Evolutionary conservation across 2,113 vertebrate genomes (phyloP).

Genomic region (Oncorhynchus kisutch): DNA sequence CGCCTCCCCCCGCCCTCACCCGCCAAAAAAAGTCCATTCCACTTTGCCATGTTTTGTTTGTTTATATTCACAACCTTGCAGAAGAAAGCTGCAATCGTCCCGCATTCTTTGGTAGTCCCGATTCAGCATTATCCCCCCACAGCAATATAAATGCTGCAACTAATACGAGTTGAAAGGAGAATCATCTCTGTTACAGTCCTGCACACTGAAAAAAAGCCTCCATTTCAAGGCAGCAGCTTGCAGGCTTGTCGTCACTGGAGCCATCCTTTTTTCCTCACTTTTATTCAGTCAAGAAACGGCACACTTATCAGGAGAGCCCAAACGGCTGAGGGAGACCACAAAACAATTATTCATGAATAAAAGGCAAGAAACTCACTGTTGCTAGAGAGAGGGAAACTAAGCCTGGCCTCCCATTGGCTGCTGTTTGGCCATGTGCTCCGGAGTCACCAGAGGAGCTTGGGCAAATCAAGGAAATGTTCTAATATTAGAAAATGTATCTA

Average conservation of each 20-base stretch:
- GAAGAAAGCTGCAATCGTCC: neutral
- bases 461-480: constrained; percentile 80
- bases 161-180: constrained; percentile 46
- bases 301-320: constrained; percentile 63
- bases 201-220: constrained; percentile 32
- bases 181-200: constrained; percentile 46
- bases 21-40: constrained; percentile 53
- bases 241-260: constrained; percentile 35
- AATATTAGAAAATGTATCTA: constrained; percentile 83
- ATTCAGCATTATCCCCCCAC: constrained; percentile 30
- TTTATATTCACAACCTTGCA: constrained; percentile 40
- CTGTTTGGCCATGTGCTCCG: constrained; percentile 69
- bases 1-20: constrained; percentile 13
- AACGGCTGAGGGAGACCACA: constrained; percentile 62
- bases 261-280: constrained; percentile 49
- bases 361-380: constrained; percentile 75
- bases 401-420: constrained; percentile 68
- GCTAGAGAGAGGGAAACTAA: constrained; percentile 76
- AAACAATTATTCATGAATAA: constrained; percentile 76
- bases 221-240: constrained; percentile 41
- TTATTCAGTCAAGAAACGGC: constrained; percentile 43
- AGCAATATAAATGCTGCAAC: constrained; percentile 35
- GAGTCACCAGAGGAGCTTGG: constrained; percentile 72
- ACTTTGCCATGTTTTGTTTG: constrained; percentile 48
- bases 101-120: neutral